phyloP scores from a whole-genome alignment of 2,888 invertebrate species.

The Sphecodes monilicornis region DNA sequence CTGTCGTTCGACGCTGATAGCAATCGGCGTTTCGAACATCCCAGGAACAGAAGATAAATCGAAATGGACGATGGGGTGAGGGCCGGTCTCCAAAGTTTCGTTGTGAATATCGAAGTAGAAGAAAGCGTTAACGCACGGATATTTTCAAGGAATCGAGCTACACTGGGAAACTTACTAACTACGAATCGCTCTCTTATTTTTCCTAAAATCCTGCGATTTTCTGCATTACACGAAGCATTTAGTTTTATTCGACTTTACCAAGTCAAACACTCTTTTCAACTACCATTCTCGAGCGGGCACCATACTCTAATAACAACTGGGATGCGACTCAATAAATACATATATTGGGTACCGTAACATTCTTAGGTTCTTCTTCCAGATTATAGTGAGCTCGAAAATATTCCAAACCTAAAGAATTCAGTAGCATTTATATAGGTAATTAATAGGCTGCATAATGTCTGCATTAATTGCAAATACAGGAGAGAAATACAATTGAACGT shows the following conservation, averaged over 20 bases:
- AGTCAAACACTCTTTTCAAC: constrained; percentile 20
- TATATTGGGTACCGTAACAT: not conserved
- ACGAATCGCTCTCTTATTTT: constrained; percentile 1
- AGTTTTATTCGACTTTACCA: not conserved
- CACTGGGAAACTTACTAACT: constrained; percentile 17
- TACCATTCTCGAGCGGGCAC: not conserved
- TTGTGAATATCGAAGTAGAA: constrained; percentile 62
- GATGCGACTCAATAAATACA: not conserved
- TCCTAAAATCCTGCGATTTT: not conserved
- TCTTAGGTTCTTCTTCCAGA: not conserved
- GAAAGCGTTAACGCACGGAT: constrained; percentile 37
- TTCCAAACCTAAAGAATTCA: not conserved
- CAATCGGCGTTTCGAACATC: constrained; percentile 56
- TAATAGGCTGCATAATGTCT: no score
- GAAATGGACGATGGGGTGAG: constrained; percentile 46
- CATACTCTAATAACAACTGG: not conserved
- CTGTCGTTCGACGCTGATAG: constrained; percentile 56
- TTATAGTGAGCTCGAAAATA: not conserved
- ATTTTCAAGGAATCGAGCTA: constrained; percentile 46
- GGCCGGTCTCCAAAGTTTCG: constrained; percentile 25
- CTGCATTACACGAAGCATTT: constrained; percentile 11
- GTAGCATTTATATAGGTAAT: not conserved
- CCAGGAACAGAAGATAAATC: constrained; percentile 60
- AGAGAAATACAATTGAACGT: not conserved
- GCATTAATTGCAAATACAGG: no score